Conservation (phyloP, 2,113 vertebrate species). For the Thunnus maccoyii region DNA sequence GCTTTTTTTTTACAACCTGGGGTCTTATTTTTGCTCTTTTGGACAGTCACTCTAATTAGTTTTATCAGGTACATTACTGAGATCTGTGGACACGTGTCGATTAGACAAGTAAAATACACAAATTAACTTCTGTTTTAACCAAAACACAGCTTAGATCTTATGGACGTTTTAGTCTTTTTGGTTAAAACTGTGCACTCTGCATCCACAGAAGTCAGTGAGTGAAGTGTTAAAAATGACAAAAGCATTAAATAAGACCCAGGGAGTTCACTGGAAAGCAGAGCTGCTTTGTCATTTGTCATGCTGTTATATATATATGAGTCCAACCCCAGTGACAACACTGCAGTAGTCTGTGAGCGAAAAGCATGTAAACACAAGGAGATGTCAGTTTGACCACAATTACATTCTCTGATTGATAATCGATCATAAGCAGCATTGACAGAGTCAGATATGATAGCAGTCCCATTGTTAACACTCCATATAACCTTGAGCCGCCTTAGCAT, state of each 20-base stretch:
- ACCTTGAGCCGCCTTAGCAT: constrained; percentile 45
- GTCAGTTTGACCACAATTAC: constrained; percentile 71
- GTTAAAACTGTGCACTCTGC: neutral
- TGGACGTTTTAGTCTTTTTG: neutral
- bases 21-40: too few species aligned
- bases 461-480: constrained; percentile 11
- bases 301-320: neutral
- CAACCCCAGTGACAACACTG: constrained; percentile 22
- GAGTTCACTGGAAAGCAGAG: neutral
- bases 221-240: neutral
- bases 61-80: neutral
- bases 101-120: neutral
- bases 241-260: neutral
- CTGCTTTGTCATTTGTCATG: neutral
- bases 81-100: neutral
- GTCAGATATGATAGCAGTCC: constrained; percentile 64
- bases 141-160: too few species aligned
- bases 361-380: constrained; percentile 61
- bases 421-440: constrained; percentile 67
- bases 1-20: too few species aligned
- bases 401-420: constrained; percentile 72
- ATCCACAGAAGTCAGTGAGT: neutral
- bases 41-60: too few species aligned
- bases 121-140: too few species aligned
- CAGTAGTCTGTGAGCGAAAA: neutral